Base-by-base conservation (phyloP, 2,113 vertebrate genomes). In the Fregetta grallaria region DNA sequence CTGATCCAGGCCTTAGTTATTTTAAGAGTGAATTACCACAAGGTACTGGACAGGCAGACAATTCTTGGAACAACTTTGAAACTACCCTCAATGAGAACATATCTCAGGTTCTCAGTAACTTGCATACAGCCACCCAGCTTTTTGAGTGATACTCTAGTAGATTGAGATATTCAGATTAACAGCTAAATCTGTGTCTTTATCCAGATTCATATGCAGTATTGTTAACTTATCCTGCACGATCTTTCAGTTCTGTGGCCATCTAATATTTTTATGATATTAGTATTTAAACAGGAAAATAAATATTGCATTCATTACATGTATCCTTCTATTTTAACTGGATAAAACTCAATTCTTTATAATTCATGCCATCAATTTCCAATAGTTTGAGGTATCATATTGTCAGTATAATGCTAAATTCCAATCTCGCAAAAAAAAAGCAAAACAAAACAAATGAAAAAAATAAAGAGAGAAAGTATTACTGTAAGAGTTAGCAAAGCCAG, bases 371-470 rank as follows among this genome's bases (percentile, higher is more conserved):
- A 59, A 74, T 32, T 53, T 88, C 32, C 42, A 77, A 18, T 22
- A 67, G 22, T 26, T 76, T 17, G 36, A 90, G 15, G 20, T 68
- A 77, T 62, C 15, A 23, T 49, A 72, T 63, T 71, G 65, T 56
- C 75, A 53, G 15, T 53, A 45, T 18, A 88, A 63, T 29, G 58
- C 6, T 58, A n/a, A 71, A 61, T 22, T 78, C 38, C n/a, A 78
- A 78, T 30, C 32, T 47, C 58, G 63, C 13, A 23, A 22, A 72
- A 70, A 63, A 50, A 27, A 62, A 27, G 9, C 25, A 38, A n/a
- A 7, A 34, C 23, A 21, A 8, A 40, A 10, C 23, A 14, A 12
- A 8, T 0, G 12, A 14, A 0, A 2, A 6, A 7, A 40, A 6
- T 38, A 14, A 26, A 61, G 2, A 36, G 6, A 22, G 2, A 61